Percentiles rank a stretch among this genome's conserved stretches.
These are phyloP conservation scores for Hydroisotoma schaefferi DNA, from an alignment of 2,888 invertebrate genomes.

Conservation along the genomic window DNA sequence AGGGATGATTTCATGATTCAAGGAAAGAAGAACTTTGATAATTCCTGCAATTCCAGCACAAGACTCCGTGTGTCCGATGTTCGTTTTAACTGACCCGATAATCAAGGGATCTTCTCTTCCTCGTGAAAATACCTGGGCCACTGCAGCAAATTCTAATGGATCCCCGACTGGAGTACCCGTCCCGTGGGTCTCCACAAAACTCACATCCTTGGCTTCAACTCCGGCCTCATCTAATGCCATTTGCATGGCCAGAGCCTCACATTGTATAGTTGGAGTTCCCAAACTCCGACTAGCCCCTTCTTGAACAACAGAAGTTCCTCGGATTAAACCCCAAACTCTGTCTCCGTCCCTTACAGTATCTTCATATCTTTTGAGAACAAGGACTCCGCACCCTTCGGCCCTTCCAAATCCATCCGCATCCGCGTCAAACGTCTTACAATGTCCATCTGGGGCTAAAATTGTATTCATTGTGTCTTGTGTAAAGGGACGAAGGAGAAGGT, in stretches of 20 bases:
- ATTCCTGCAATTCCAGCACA: conserved; percentile 25
- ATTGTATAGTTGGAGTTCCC: conserved; percentile 13
- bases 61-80: neutral
- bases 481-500: conserved; percentile 26
- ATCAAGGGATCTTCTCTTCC: conserved; percentile 6
- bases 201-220: neutral
- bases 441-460: conserved; percentile 22
- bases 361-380: conserved; percentile 28
- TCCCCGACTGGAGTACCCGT: conserved; percentile 22
- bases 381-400: conserved; percentile 30
- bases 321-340: conserved; percentile 14
- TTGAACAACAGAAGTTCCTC: conserved; percentile 13
- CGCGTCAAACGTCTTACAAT: conserved; percentile 34
- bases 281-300: conserved; percentile 17
- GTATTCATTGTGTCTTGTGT: conserved; percentile 10
- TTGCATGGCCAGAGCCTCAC: conserved; percentile 13
- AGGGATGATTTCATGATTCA: conserved; percentile 22
- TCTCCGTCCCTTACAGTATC: conserved; percentile 27
- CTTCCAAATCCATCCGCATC: conserved; percentile 29
- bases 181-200: conserved; percentile 20
- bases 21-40: conserved; percentile 21
- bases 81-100: conserved; percentile 15
- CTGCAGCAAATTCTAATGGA: conserved; percentile 18
- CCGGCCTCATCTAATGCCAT: conserved; percentile 9
- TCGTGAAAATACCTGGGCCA: conserved; percentile 6